Evolutionary conservation across 2,113 vertebrate genomes (phyloP), one percentile per base, ranked within the genome.

Genomic region (Corapipo altera): DNA sequence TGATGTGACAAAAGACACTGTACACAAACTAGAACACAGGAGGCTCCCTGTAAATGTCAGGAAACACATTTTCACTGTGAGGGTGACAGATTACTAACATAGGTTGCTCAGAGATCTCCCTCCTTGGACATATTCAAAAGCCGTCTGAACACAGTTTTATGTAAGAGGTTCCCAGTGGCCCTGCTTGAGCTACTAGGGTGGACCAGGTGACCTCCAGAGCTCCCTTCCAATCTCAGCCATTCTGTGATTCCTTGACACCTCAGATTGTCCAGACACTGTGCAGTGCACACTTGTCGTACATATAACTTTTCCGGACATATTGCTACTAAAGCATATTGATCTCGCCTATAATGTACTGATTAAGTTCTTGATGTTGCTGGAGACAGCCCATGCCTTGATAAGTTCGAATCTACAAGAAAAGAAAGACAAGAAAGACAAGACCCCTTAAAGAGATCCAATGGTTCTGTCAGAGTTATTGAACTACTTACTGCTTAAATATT

Each of bases 61-160:
- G 43, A 72, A 81, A 32, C 6, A 43, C 0, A 13, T 49, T 74
- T 80, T 48, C 27, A 22, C 4, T 27, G 6, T 72, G 15, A 23
- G 7, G 9, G 8, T 72, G 27, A 66, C 4, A 49, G 7, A 71
- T 5, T 1, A n/a, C 5, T 2, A 8, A 4, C 8, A 77, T 2
- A 37, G 41, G 22, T 30, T 72, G 37, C 14, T 10, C 26, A 44
- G 7, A 33, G 10, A 54, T 32, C 10, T 51, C 9, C 5, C 5
- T 51, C 11, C 26, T 15, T 57, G 37, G 19, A 57, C 26, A 71
- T 62, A 71, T 20, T 75, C 2, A 88, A 62, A 75, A 85, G 3
- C 8, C 39, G 5, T 26, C 13, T 73, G 15, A 21, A 39, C 3
- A 9, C 9, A 2, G 2, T 51, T 46, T 37, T 43, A 21, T 9